Evolutionary conservation across 2,888 invertebrate genomes (phyloP), one percentile per base, ranked within the genome.

Genomic region (Caenorhabditis zanzibari): DNA sequence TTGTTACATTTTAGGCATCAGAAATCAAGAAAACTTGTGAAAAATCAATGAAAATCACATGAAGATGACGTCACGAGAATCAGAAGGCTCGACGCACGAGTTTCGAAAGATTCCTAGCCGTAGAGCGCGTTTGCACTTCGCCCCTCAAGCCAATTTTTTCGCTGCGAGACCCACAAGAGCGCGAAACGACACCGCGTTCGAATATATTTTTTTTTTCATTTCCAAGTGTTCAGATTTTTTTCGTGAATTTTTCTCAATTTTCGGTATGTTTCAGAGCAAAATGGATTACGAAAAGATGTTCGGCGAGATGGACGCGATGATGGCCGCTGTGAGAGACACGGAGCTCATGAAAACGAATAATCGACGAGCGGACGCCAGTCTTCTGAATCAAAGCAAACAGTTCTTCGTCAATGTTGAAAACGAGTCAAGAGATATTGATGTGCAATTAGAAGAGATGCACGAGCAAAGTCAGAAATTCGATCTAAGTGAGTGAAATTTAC

Each of bases 101-200:
- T 61, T 76, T 61, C 61, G 58, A 24, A 68, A 76, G n/a, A n/a
- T n/a, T 14, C 47, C 1, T 10, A 12, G 22, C 79, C 10, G 22
- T 69, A 26, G 79, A 71, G 79, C 79, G 71, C 79, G 26, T 19
- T 71, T 79, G 38, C 63, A 38, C 24, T 28, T 1, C 64, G 73
- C 73, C 73, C 80, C 41, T 0, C 5, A 5, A 52, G 64, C 80
- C 80, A 73, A 73, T 6, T 9, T 2, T 0, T 19, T 35, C 73
- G 35, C 24, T 9, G 24, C 59, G 73, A 80, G 66, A 59, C 80
- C 49, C 54, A n/a, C 12, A 38, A 12, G 10, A 12, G 52, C 59
- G 59, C 32, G 72, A 59, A 47, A 58, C 1, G 26, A 0, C 3
- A 44, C 16, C 16, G 22, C 24, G 28, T 61, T 72, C 12, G 47